Evolutionary conservation across 2,888 invertebrate genomes (phyloP), one percentile per base, ranked within the genome.

Genomic region (Serripes groenlandicus): DNA sequence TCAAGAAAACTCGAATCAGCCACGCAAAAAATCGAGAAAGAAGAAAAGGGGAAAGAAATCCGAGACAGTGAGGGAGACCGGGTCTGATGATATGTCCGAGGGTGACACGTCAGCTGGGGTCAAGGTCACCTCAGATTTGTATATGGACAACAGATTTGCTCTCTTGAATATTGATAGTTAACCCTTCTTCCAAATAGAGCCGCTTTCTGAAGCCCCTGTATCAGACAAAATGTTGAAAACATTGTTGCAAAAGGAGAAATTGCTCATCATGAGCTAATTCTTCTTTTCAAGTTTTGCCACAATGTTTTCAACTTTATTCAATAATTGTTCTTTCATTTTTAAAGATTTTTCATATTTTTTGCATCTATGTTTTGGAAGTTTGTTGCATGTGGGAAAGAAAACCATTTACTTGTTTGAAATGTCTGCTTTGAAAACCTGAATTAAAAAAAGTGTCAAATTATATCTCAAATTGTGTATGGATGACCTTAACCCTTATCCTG

Each of bases 101-200:
- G 21, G 66, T 28, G 66, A 66, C 23, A 66, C 23, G 23, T 30
- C 66, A 15, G 66, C 30, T 15, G 23, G 11, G 56, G 23, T 11
- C 1, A 56, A 56, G 3, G 66, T 28, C 7, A 42, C 42, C 3
- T 66, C 66, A 42, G 66, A 66, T 42, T 42, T 66, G 21, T n/a
- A n/a, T 1, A 42, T 66, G 66, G 66, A 66, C 62, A 86, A 86
- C 49, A 80, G 78, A 52, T 86, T 86, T 83, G 71, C 86, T 15
- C 32, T 86, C 35, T 62, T 86, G n/a, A 70, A 85, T 35, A 18
- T 85, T 26, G 72, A 60, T 60, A 2, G 15, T 49, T 49, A 49
- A 49, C 7, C 1, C 49, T 49, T 1, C 21, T 2, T 21, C 49
- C 49, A 49, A 15, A 49, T 5, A 49, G 21, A 21, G 2, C 49